Base-by-base conservation (phyloP, 2,888 invertebrate genomes). In the Eupithecia insigniata region DNA sequence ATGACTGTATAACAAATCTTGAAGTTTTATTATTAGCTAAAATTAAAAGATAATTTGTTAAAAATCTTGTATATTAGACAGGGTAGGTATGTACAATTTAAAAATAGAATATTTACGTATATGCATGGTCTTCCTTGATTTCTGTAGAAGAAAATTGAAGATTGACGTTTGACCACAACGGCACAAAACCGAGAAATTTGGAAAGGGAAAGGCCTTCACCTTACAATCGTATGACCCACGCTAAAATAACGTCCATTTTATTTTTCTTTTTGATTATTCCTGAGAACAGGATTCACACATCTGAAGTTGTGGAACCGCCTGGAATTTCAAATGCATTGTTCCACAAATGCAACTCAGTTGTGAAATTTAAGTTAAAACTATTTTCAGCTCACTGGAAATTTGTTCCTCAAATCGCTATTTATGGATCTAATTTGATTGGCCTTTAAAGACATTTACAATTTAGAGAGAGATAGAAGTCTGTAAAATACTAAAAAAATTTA, bases 21-120 rank as follows among this genome's bases (percentile, higher is more conserved):
- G 16, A 16, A 26, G 55, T 73, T 66, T 73, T 46, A 28, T 39
- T 67, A 60, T 43, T 16, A 18, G 16, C n/a, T n/a, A 30, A 58
- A 74, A 78, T 81, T 79, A 78, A 81, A 81, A 74, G 79, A 65
- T 14, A 60, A 39, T 67, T 83, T 80, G 82, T 43, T 87, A 84
- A 89, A 91, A 91, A 91, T 88, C 83, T 89, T 90, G 91, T 91
- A 91, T 91, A 91, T 87, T 77, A 76, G 70, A 73, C 75, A 72
- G 71, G 65, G 73, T 67, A 73, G 77, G 69, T 90, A 85, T 84
- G 76, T 78, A 76, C 80, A 85, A 83, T 81, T 81, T 81, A 78
- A 82, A 80, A 79, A 80, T 77, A 76, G 74, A 69, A 77, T 74
- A 76, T 73, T 78, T 66, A 43, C 65, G 67, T 66, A 60, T 67